Percentiles rank a stretch among this genome's conserved stretches.
phyloP scores from a whole-genome alignment of 2,797 vertebrate species.

The Neomorphus geoffroyi region DNA sequence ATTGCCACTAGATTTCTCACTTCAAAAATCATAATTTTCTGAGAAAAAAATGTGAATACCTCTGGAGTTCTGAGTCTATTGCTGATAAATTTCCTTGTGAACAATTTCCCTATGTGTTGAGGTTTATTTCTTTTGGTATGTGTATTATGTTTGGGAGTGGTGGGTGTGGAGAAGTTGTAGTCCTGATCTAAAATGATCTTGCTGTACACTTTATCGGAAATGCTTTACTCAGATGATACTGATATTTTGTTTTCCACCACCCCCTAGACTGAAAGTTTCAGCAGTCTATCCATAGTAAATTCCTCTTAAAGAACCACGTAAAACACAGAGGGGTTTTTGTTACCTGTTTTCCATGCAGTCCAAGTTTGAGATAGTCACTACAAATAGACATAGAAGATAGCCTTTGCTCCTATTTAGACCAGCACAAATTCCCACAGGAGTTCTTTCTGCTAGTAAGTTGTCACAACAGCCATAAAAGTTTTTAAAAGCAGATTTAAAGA shows the following conservation, averaged over 20 bases:
- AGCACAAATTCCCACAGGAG: not conserved
- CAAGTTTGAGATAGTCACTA: not conserved
- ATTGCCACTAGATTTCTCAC: not conserved
- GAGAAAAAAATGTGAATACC: not conserved
- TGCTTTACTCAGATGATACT: not conserved
- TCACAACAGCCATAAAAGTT: not conserved
- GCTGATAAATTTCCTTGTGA: not conserved
- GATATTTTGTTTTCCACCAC: not conserved
- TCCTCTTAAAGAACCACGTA: not conserved
- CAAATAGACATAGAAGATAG: not conserved
- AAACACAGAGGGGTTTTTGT: not conserved
- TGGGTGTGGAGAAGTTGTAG: not conserved
- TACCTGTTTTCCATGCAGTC: not conserved
- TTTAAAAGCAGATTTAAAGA: conserved; percentile 9
- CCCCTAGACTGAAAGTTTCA: not conserved
- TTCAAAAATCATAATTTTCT: not conserved
- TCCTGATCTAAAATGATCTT: not conserved
- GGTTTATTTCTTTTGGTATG: not conserved
- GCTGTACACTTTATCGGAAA: not conserved
- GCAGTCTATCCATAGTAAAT: not conserved
- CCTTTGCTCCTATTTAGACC: not conserved
- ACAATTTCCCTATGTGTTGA: not conserved
- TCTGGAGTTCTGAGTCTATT: not conserved
- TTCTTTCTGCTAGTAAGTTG: conserved; percentile 2
- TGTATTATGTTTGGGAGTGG: not conserved